These are phyloP conservation scores for Discoglossus pictus DNA, from an alignment of 2,797 vertebrate genomes.

Conservation along the genomic window DNA sequence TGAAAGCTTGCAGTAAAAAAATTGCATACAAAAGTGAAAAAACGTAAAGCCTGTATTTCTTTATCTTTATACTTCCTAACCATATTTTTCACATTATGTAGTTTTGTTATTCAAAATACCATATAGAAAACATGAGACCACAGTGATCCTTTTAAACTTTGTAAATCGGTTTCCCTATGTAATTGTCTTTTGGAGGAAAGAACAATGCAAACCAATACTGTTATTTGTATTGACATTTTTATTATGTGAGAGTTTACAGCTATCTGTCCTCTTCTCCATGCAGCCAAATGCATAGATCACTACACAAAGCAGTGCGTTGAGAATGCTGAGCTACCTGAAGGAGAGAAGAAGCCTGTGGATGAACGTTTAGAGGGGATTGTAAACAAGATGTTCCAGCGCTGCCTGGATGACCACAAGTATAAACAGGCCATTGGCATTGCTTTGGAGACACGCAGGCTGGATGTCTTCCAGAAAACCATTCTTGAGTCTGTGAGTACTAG, in stretches of 20 bases:
- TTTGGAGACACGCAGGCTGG: slow-evolving; percentile 90
- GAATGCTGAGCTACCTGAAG: slow-evolving; percentile 92
- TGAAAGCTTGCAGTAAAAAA: too few species aligned
- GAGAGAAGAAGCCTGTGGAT: slow-evolving; percentile 89
- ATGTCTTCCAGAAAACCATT: slow-evolving; percentile 96
- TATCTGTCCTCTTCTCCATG: slow-evolving; percentile 48
- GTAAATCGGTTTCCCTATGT: too few species aligned
- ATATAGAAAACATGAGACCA: too few species aligned
- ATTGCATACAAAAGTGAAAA: too few species aligned
- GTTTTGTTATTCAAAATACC: too few species aligned
- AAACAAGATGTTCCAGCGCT: slow-evolving; percentile 98
- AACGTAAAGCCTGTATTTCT: too few species aligned
- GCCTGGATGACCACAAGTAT: slow-evolving; percentile 96
- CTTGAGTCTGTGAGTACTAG: slow-evolving; percentile 83
- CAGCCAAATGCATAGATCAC: slow-evolving; percentile 98
- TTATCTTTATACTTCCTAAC: too few species aligned
- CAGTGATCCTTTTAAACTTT: too few species aligned
- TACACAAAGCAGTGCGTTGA: slow-evolving; percentile 97
- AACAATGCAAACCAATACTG: too few species aligned
- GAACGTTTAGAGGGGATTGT: slow-evolving; percentile 95
- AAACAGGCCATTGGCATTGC: slow-evolving; percentile 97
- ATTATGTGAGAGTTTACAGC: background rate
- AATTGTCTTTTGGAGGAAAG: too few species aligned
- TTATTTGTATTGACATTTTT: too few species aligned
- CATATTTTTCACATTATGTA: too few species aligned